Evolutionary conservation across 92 coral and sea anemone species (phyloP).

Genomic region (Parazoanthus atlanticus): DNA sequence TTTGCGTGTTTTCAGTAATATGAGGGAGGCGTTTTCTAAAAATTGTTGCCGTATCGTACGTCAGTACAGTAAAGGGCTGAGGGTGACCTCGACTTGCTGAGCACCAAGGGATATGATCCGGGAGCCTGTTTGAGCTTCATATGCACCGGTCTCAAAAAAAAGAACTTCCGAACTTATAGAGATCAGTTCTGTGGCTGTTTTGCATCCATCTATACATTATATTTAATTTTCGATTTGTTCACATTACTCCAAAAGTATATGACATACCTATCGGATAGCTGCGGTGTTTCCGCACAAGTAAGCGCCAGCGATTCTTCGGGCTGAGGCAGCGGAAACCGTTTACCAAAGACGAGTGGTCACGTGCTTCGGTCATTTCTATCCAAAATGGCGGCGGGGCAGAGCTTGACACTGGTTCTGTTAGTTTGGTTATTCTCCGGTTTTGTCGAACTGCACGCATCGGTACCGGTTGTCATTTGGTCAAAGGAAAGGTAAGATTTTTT

Average conservation of each 20-base stretch:
- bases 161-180: too few relatives aligned
- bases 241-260: too few relatives aligned
- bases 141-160: too few relatives aligned
- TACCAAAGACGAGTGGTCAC: slow-evolving; percentile 17
- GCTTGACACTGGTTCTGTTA: slow-evolving; percentile 40
- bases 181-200: too few relatives aligned
- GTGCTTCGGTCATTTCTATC: slow-evolving; percentile 54
- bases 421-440: slow-evolving; percentile 50
- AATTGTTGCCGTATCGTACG: too few relatives aligned
- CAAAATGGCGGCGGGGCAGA: slow-evolving; percentile 81
- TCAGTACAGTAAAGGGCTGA: too few relatives aligned
- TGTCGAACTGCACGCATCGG: slow-evolving; percentile 64
- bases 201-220: too few relatives aligned
- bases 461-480: slow-evolving; percentile 96
- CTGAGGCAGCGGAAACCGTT: slow-evolving; percentile 23
- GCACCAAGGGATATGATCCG: not conserved
- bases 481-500: slow-evolving; percentile 76
- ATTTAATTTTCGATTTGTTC: too few relatives aligned
- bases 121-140: not conserved
- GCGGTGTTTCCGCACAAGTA: not conserved
- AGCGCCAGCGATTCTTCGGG: not conserved
- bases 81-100: too few relatives aligned
- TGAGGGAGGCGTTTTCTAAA: too few relatives aligned
- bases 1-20: too few relatives aligned
- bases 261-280: too few relatives aligned